Evolutionary conservation across 2,888 invertebrate genomes (phyloP).

Genomic region (Autographa pulchrina): DNA sequence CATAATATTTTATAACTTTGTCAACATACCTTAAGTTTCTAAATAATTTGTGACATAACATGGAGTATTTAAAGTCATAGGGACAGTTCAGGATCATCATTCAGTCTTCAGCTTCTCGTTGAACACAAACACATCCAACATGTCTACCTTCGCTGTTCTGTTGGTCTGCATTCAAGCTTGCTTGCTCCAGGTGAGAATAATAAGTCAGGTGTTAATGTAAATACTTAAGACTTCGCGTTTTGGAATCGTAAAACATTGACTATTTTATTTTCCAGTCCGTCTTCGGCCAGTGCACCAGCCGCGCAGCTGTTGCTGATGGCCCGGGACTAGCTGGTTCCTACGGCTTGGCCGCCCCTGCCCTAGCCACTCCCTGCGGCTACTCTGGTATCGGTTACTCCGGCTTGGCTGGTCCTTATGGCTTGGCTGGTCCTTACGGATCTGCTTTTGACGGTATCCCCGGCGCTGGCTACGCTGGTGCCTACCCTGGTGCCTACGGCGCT

Average conservation of each 20-base stretch:
- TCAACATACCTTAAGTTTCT: background rate
- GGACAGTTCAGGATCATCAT: background rate
- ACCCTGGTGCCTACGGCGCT: slow-evolving; percentile 12
- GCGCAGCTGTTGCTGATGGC: slow-evolving; percentile 3
- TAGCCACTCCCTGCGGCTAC: slow-evolving; percentile 36
- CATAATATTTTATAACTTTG: background rate
- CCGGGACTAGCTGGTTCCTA: slow-evolving; percentile 11
- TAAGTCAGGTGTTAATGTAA: too few relatives aligned
- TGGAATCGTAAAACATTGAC: background rate
- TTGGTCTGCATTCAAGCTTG: slow-evolving; percentile 47
- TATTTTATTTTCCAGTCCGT: slow-evolving; percentile 8
- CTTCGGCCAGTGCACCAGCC: slow-evolving; percentile 21
- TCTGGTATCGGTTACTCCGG: too few relatives aligned
- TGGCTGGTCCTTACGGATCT: slow-evolving; percentile 17
- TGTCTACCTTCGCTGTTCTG: slow-evolving; percentile 41
- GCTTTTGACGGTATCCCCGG: too few relatives aligned
- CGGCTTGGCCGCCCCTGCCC: slow-evolving; percentile 25
- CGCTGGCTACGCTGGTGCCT: slow-evolving; percentile 1
- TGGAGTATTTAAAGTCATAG: slow-evolving; percentile 17
- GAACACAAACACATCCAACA: slow-evolving; percentile 23
- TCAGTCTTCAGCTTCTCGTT: slow-evolving; percentile 15
- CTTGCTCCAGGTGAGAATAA: slow-evolving; percentile 28
- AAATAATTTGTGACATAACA: background rate
- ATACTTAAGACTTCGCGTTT: background rate
- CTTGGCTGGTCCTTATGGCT: slow-evolving; percentile 6